Base-by-base conservation (phyloP, 2,113 vertebrate species). In the Camelus bactrianus region DNA sequence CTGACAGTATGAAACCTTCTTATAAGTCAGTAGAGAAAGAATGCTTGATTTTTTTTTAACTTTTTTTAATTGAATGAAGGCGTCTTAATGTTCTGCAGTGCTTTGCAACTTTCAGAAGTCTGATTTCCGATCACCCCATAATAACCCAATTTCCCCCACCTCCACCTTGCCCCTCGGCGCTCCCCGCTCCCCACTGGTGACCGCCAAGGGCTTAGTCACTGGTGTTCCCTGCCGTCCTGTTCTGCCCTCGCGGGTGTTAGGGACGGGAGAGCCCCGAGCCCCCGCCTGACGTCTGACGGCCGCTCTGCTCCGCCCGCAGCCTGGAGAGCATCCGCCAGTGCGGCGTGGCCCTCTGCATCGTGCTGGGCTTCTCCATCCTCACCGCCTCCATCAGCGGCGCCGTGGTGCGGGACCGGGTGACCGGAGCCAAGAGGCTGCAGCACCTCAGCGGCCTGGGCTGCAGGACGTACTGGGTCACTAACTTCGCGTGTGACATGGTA, bases 401-500 rank as follows among this genome's bases (percentile, higher is more conserved):
- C 0, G 8, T 97, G 35, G 98, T 99, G 72, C 97, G 89, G 62
- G 98, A 99, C 94, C 97, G 98, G 76, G 97, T 96, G 16, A 98
- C 95, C 0, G 98, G 98, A 19, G 92, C 95, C 73, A 99, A 98
- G 83, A 95, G 98, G 3, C 32, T 99, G 96, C 98, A 99, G 30
- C 99, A 98, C 50, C 94, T 99, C 50, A 96, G 98, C 3, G 99
- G 98, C 64, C 96, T 99, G 28, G 98, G 98, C 35, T 97, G 98
- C 96, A 98, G 85, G 75, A 98, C 97, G 3, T 99, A 99, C 11
- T 99, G 99, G 99, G 8, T 98, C 91, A 94, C 97, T 28, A 97
- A 98, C 92, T 99, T 99, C 97, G 95, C 97, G 20, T 98, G 56
- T 82, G 99, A 99, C 84, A 98, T 98, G 98, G 99, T 99, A 98